Evolutionary conservation across 1,140 invertebrate genomes (phyloP).

Genomic region (Branchinecta lindahli): DNA sequence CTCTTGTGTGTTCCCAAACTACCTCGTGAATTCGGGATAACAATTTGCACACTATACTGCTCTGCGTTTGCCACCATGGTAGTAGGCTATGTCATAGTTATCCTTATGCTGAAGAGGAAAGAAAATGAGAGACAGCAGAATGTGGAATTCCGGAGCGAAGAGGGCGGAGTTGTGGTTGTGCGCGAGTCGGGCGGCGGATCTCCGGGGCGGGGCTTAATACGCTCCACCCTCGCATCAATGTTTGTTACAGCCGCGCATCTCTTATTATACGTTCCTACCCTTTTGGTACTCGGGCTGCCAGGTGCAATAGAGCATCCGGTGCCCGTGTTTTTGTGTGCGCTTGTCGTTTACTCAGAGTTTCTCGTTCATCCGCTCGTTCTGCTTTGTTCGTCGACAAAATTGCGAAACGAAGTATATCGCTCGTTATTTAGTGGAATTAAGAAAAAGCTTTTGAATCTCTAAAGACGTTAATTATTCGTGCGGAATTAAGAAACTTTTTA

Average conservation of each 20-base stretch:
- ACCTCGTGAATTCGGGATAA: constrained; percentile 28
- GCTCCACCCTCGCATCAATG: constrained; percentile 25
- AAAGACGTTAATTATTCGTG: not conserved
- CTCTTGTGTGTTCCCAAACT: constrained; percentile 29
- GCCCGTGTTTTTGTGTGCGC: constrained; percentile 25
- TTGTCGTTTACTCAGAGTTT: constrained; percentile 29
- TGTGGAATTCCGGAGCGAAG: constrained; percentile 21
- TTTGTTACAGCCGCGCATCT: constrained; percentile 27
- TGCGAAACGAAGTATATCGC: constrained; percentile 24
- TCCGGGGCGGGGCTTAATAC: constrained; percentile 20
- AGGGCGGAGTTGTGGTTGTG: constrained; percentile 4
- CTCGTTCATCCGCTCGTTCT: constrained; percentile 28
- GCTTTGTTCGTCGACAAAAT: constrained; percentile 25
- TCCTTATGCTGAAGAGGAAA: constrained; percentile 13
- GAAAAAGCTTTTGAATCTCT: not conserved
- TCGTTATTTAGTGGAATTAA: constrained; percentile 15
- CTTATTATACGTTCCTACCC: constrained; percentile 25
- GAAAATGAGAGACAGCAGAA: constrained; percentile 15
- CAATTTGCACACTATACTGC: constrained; percentile 28
- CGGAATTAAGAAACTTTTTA: too few relatives aligned
- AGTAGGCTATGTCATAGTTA: constrained; percentile 23
- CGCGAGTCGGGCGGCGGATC: not conserved
- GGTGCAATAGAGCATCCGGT: constrained; percentile 25
- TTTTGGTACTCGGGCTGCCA: constrained; percentile 28
- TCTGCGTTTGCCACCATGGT: constrained; percentile 26